Evolutionary conservation across 2,797 vertebrate genomes (phyloP).

Genomic region (Margarornis squamiger): DNA sequence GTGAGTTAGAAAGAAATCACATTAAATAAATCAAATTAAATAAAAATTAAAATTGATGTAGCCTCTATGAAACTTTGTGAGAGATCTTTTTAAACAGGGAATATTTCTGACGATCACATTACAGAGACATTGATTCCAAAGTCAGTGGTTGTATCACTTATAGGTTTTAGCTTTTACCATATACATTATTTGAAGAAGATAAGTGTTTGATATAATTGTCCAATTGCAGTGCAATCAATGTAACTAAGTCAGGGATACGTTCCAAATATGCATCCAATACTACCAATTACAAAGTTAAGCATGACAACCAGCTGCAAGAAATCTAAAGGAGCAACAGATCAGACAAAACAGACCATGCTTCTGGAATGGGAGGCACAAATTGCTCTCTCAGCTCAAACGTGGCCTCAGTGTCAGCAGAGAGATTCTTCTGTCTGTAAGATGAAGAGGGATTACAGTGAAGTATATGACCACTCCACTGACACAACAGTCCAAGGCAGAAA

Average conservation of each 20-base stretch:
- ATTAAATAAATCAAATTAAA: neutral
- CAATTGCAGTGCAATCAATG: neutral
- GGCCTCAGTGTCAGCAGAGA: neutral
- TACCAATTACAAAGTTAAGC: neutral
- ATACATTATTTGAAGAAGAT: neutral
- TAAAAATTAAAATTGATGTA: neutral
- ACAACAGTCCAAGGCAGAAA: neutral
- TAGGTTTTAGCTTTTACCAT: neutral
- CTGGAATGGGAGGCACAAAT: neutral
- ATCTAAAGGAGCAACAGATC: neutral
- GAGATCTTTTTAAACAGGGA: neutral
- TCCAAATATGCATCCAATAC: neutral
- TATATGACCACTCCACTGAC: neutral
- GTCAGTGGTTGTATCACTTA: neutral
- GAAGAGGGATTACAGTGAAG: neutral
- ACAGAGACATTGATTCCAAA: neutral
- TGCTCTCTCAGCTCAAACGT: neutral
- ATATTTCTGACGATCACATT: neutral
- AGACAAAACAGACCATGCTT: rapidly evolving
- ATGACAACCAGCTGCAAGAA: neutral
- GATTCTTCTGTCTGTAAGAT: rapidly evolving
- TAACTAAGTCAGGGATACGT: neutral
- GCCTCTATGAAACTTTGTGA: neutral
- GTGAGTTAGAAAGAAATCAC: neutral
- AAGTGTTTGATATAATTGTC: neutral